Evolutionary conservation across 2,113 vertebrate species (phyloP).

Genomic region (Gymnorhina tibicen): DNA sequence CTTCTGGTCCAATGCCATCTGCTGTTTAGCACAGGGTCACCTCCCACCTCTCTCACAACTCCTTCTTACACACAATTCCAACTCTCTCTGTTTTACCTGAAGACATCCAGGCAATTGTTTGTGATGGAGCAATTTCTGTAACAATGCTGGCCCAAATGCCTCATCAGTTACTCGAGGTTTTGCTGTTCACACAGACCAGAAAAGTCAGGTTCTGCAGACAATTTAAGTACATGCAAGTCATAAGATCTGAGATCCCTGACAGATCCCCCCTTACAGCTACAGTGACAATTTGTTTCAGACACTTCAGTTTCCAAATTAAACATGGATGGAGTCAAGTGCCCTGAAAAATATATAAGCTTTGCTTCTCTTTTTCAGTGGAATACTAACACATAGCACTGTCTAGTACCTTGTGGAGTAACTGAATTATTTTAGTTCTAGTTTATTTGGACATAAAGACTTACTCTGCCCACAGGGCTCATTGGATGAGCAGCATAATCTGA

Average conservation of each 20-base stretch:
- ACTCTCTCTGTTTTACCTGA: background rate
- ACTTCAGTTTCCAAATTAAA: background rate
- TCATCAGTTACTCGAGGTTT: background rate
- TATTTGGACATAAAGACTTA: constrained; percentile 70
- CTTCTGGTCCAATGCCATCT: background rate
- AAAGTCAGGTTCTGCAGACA: background rate
- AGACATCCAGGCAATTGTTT: background rate
- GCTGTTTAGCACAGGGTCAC: background rate
- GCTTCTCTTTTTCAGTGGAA: background rate
- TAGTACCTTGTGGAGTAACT: background rate
- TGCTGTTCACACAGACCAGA: background rate
- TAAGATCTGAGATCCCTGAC: background rate
- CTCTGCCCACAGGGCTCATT: constrained; percentile 86
- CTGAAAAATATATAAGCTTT: background rate
- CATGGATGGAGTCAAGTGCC: background rate
- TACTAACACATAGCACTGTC: background rate
- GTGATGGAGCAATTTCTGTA: background rate
- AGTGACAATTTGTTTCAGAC: background rate
- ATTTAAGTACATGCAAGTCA: background rate
- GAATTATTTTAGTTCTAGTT: background rate
- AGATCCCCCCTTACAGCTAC: too few species aligned
- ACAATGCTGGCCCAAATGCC: background rate
- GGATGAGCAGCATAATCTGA: constrained; percentile 82
- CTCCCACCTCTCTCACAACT: background rate
- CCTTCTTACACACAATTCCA: background rate